Evolutionary conservation across 2,888 invertebrate species (phyloP).

Genomic region (Tachystola acroxantha): DNA sequence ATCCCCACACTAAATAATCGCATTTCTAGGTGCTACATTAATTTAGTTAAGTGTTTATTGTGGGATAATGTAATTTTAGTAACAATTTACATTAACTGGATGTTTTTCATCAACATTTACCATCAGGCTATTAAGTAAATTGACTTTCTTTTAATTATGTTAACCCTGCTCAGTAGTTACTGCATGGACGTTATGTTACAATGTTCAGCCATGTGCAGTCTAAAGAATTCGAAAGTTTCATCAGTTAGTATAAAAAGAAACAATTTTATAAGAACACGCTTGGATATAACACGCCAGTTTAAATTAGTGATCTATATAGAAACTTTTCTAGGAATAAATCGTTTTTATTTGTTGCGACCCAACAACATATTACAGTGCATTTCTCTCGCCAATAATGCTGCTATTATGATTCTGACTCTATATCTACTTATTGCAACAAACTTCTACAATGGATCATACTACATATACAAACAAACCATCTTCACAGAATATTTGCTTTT

Average conservation of each 20-base stretch:
- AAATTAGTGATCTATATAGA: background rate
- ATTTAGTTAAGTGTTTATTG: no score
- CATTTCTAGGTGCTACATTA: no score
- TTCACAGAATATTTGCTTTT: constrained; percentile 4
- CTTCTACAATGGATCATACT: background rate
- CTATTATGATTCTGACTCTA: background rate
- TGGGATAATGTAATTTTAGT: no score
- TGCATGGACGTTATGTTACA: no score
- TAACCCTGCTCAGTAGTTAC: no score
- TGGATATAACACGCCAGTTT: background rate
- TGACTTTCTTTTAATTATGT: no score
- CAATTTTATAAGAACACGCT: background rate
- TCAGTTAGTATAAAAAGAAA: no score
- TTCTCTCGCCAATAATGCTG: background rate
- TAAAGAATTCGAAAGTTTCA: no score
- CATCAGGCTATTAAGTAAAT: background rate
- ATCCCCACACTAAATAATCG: no score
- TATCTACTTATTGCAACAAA: background rate
- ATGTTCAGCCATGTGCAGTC: no score
- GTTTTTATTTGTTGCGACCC: background rate
- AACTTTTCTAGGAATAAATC: background rate
- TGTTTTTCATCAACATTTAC: no score
- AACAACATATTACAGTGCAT: background rate
- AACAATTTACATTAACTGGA: no score
- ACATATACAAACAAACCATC: constrained; percentile 2